phyloP scores from a whole-genome alignment of 2,113 vertebrate species.

The Neodontobutis hainanensis region DNA sequence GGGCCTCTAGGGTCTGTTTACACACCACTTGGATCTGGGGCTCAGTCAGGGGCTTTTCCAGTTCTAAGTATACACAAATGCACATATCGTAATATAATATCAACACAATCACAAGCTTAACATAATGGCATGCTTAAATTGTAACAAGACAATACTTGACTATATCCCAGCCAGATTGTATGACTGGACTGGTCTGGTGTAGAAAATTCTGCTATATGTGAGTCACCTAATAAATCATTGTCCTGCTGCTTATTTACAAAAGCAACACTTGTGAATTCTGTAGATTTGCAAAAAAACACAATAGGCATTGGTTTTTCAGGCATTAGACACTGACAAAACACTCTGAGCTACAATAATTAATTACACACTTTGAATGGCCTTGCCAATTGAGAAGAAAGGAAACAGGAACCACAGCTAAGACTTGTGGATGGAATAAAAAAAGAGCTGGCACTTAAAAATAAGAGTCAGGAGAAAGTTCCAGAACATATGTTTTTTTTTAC shows the following conservation, averaged over 20 bases:
- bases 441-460: conserved; percentile 45
- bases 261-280: conserved; percentile 6
- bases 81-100: neutral
- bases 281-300: conserved; percentile 22
- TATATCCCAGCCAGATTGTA: conserved; percentile 33
- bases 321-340: conserved; percentile 53
- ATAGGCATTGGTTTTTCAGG: conserved; percentile 39
- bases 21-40: conserved; percentile 97
- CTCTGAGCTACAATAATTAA: conserved; percentile 74
- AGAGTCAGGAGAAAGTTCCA: conserved; percentile 44
- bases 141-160: conserved; percentile 35
- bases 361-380: conserved; percentile 61
- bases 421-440: conserved; percentile 55
- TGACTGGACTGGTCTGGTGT: conserved; percentile 29
- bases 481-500: conserved; percentile 19
- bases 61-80: conserved; percentile 79
- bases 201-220: conserved; percentile 8
- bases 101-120: neutral
- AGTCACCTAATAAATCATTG: conserved; percentile 38
- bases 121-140: conserved; percentile 7
- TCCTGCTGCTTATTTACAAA: conserved; percentile 6
- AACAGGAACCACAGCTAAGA: conserved; percentile 42
- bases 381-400: conserved; percentile 23
- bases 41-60: conserved; percentile 94
- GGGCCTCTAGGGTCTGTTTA: conserved; percentile 91